Conservation (phyloP, 2,113 vertebrate genomes). For the Amia ocellicauda region DNA sequence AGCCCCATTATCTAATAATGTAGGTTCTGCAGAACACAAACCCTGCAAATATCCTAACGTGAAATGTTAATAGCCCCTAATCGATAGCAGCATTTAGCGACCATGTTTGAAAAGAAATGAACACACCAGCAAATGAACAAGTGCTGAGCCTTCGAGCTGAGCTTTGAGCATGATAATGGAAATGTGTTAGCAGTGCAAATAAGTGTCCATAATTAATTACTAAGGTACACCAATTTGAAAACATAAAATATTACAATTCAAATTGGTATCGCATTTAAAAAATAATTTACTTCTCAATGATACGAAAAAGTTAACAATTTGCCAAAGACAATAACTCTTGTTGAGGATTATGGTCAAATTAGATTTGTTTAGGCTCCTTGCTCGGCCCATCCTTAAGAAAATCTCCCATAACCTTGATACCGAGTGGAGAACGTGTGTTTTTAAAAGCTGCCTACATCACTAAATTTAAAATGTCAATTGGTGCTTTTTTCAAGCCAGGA, state of each 20-base stretch:
- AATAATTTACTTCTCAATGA: too few species aligned
- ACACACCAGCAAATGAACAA: background rate
- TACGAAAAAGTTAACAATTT: too few species aligned
- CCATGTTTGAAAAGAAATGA: background rate
- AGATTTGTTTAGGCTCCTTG: background rate
- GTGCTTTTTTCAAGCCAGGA: constrained; percentile 12
- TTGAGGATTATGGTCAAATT: background rate
- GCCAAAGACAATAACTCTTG: too few species aligned
- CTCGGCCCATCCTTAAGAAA: constrained; percentile 4
- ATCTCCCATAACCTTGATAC: background rate
- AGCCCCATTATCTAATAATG: constrained; percentile 23
- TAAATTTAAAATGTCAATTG: constrained; percentile 27
- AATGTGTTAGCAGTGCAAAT: background rate
- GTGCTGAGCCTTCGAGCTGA: too few species aligned
- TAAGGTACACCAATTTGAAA: constrained; percentile 1
- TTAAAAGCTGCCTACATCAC: constrained; percentile 11
- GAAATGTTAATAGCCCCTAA: background rate
- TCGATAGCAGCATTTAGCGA: background rate
- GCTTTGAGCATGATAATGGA: background rate
- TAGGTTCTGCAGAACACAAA: constrained; percentile 10
- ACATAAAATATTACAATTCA: background rate
- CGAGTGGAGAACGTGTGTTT: background rate
- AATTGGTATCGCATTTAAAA: background rate
- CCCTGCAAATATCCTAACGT: background rate
- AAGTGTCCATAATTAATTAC: background rate